These are phyloP conservation scores for Chironomus tepperi DNA, from an alignment of 1,140 invertebrate species.

Conservation along the genomic window DNA sequence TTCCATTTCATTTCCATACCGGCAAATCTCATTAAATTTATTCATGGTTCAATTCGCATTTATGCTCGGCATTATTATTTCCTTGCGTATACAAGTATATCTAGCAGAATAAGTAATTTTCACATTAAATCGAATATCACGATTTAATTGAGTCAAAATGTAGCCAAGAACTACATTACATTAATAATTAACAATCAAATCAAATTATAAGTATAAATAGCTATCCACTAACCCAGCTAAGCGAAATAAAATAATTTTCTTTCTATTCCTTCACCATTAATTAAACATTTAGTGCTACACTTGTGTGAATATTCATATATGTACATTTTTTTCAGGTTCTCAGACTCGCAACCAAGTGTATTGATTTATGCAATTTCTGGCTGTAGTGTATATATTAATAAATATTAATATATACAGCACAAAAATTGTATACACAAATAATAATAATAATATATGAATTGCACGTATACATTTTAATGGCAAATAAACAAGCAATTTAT, in stretches of 20 bases:
- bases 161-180: background rate
- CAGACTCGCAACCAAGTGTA: background rate
- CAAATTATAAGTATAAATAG: background rate
- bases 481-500: conserved; percentile 3
- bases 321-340: background rate
- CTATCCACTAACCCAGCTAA: too few relatives aligned
- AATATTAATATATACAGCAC: background rate
- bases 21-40: too few relatives aligned
- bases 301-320: background rate
- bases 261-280: background rate
- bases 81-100: too few relatives aligned
- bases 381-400: background rate
- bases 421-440: background rate
- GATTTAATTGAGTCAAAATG: too few relatives aligned
- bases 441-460: conserved; percentile 10
- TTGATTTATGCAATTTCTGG: background rate
- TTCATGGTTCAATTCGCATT: too few relatives aligned
- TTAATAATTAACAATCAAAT: conserved; percentile 15
- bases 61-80: too few relatives aligned
- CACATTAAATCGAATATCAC: too few relatives aligned
- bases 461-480: conserved; percentile 12
- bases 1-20: too few relatives aligned
- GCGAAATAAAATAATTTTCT: background rate
- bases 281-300: background rate
- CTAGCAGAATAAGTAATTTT: too few relatives aligned